Evolutionary conservation across 2,888 invertebrate genomes (phyloP).

Genomic region (Acanthopleura granulata): DNA sequence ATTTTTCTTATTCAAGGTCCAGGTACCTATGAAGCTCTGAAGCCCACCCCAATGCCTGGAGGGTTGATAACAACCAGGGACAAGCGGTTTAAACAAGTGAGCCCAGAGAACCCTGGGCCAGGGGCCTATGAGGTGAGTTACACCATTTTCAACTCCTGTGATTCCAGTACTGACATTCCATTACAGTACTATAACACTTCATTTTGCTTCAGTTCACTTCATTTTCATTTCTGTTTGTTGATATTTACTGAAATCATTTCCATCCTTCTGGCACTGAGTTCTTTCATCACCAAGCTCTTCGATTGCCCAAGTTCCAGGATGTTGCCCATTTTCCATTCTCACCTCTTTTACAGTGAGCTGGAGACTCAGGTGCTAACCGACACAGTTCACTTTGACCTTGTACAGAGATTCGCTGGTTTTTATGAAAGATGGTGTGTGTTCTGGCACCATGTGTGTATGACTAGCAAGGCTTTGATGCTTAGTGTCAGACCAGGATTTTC

Average conservation of each 20-base stretch:
- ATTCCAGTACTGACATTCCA: too few species aligned
- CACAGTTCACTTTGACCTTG: not conserved
- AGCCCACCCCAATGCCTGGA: constrained; percentile 33
- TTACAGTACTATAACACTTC: too few species aligned
- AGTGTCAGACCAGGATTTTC: too few species aligned
- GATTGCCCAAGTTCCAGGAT: too few species aligned
- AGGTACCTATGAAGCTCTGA: constrained; percentile 35
- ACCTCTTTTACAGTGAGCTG: not conserved
- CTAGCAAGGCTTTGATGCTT: not conserved
- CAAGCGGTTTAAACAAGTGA: constrained; percentile 50
- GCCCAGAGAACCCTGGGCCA: constrained; percentile 62
- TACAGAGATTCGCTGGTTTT: not conserved
- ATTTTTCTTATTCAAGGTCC: constrained; percentile 33
- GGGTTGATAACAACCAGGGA: constrained; percentile 60
- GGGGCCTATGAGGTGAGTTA: constrained; percentile 65
- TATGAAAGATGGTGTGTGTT: not conserved
- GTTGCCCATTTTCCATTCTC: not conserved
- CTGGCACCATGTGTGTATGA: not conserved
- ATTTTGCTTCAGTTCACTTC: too few species aligned
- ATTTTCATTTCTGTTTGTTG: too few species aligned
- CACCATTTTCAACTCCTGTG: too few species aligned
- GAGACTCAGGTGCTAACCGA: not conserved
- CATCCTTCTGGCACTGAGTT: too few species aligned
- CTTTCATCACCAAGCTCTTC: too few species aligned
- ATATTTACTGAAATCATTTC: too few species aligned